Evolutionary conservation across 2,888 invertebrate species (phyloP), one percentile per base, ranked within the genome.

Genomic region (Periphyllus acericola): DNA sequence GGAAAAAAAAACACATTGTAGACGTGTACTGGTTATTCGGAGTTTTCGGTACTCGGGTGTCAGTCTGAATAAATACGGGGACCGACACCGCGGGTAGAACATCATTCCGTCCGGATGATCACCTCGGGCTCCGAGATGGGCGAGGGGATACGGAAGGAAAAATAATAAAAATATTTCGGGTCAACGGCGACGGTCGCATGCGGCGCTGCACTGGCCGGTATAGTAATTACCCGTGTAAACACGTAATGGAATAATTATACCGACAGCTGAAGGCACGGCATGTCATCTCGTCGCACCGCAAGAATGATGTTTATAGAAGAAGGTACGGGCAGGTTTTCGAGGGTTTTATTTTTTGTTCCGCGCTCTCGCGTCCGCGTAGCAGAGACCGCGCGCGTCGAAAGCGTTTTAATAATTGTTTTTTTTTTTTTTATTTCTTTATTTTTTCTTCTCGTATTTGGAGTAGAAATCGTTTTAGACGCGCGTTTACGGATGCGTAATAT

Each of bases 171-270:
- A 72, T 25, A 40, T 68, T 78, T 78, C 32, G 71, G 79, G 68
- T 40, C 34, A 46, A 40, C 40, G 1, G n/a, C 32, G 29, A 25
- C 21, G 25, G 36, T n/a, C 60, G 25, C 29, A 6, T 11, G 36
- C 11, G 34, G 19, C n/a, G 82, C n/a, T 34, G 25, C 34, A 83
- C 72, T 72, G 72, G 46, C 74, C 29, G 9, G 46, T 25, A n/a
- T 14, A 34, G 34, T 72, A 80, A 72, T 86, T 86, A 86, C 34
- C 72, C 86, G 36, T 74, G 80, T 86, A 80, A 86, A 86, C 80
- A 86, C 11, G 72, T 80, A 80, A 86, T 80, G 86, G 80, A 80
- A 80, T 80, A 80, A 80, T 86, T 52, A 82, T 68, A 80, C 80
- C 80, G 72, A 60, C 72, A 40, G 60, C 72, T 36, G 80, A 74